phyloP scores from a whole-genome alignment of 2,888 invertebrate species.

The Lathronympha strigana region DNA sequence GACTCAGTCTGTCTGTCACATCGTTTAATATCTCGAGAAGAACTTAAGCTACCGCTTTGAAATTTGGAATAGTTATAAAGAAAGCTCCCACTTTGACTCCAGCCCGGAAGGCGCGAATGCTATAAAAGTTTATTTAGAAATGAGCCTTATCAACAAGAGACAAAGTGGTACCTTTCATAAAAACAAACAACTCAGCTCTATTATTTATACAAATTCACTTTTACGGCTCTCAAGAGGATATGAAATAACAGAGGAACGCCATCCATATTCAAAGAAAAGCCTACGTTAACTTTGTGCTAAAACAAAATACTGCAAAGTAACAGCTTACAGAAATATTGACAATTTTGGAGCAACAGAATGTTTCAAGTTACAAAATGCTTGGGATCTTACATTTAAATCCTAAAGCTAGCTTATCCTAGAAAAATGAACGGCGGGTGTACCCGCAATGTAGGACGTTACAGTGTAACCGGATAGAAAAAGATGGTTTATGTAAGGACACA shows the following conservation, averaged over 20 bases:
- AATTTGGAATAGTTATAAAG: no score
- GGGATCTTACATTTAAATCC: conserved; percentile 43
- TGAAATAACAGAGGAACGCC: conserved; percentile 53
- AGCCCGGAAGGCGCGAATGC: no score
- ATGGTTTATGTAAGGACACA: conserved; percentile 9
- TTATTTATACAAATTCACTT: no score
- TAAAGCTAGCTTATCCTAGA: conserved; percentile 75
- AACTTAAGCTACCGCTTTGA: no score
- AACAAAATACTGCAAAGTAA: conserved; percentile 68
- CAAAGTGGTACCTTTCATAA: no score
- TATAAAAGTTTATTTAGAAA: no score
- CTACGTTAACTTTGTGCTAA: conserved; percentile 64
- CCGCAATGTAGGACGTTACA: conserved; percentile 28
- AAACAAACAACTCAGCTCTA: no score
- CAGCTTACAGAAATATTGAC: conserved; percentile 52
- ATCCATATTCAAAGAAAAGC: conserved; percentile 64
- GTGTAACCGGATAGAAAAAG: conserved; percentile 26
- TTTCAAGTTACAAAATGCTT: conserved; percentile 74
- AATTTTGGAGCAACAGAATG: conserved; percentile 54
- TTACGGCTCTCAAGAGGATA: conserved; percentile 3
- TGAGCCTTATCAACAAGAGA: no score
- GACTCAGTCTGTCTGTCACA: no score
- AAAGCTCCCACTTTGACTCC: no score
- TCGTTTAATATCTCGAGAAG: no score
- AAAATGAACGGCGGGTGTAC: conserved; percentile 60